Conservation (phyloP, 2,888 invertebrate genomes). For the Saturnia japonica region DNA sequence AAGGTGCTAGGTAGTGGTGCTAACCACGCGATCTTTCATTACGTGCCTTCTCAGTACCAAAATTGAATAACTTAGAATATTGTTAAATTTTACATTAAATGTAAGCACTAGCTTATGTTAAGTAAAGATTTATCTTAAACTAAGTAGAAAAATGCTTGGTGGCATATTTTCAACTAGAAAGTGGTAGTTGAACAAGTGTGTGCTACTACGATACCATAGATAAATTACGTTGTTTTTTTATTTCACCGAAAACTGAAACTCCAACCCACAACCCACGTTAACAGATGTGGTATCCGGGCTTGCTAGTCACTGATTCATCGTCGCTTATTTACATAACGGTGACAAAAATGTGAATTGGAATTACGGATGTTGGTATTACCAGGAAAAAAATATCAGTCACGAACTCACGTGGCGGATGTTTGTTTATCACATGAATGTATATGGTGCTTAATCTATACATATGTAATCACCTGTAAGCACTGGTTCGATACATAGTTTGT, state of each 20-base stretch:
- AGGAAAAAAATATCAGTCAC: not conserved
- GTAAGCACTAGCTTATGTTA: too few relatives aligned
- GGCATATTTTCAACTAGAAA: too few relatives aligned
- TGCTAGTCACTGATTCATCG: not conserved
- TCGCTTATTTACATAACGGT: not conserved
- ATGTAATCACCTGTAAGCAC: too few relatives aligned
- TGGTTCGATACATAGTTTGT: too few relatives aligned
- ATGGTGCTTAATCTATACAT: not conserved
- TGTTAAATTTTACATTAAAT: too few relatives aligned
- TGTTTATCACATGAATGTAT: not conserved
- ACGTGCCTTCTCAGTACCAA: too few relatives aligned
- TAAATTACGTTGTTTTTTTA: not conserved
- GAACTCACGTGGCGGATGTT: not conserved
- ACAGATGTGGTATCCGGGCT: not conserved
- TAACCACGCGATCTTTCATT: too few relatives aligned
- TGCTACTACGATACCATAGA: not conserved
- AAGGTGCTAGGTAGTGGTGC: too few relatives aligned
- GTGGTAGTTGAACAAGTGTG: too few relatives aligned
- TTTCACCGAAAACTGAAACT: not conserved
- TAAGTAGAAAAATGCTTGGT: too few relatives aligned
- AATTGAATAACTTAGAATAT: too few relatives aligned
- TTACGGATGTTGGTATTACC: not conserved
- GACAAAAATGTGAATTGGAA: not conserved
- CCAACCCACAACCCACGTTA: not conserved
- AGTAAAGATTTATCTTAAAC: too few relatives aligned